Evolutionary conservation across 2,888 invertebrate genomes (phyloP).

Genomic region (Selenia dentaria): DNA sequence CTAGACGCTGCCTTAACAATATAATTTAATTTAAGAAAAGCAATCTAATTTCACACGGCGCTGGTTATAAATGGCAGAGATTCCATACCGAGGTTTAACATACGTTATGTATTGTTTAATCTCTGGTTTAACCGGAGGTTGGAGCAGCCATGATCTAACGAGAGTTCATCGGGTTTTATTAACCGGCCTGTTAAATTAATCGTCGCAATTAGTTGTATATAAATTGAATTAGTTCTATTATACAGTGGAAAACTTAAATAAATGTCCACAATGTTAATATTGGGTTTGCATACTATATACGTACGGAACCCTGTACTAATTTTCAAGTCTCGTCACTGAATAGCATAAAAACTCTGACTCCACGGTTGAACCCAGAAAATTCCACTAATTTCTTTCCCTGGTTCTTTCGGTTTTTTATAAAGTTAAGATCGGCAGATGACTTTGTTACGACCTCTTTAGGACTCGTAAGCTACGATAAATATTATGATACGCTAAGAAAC

Average conservation of each 20-base stretch:
- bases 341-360: too few species aligned
- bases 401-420: constrained; percentile 8
- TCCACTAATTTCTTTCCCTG: constrained; percentile 14
- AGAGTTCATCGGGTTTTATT: constrained; percentile 24
- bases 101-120: neutral
- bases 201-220: too few species aligned
- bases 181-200: constrained; percentile 38
- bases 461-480: neutral
- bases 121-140: too few species aligned
- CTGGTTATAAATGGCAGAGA: constrained; percentile 58
- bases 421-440: constrained; percentile 38
- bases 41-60: constrained; percentile 65
- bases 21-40: too few species aligned
- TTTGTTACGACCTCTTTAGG: constrained; percentile 21
- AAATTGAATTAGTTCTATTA: too few species aligned
- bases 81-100: constrained; percentile 39
- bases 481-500: too few species aligned
- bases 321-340: too few species aligned
- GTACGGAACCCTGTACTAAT: too few species aligned
- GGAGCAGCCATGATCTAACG: neutral
- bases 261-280: too few species aligned
- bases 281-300: too few species aligned
- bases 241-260: too few species aligned
- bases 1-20: too few species aligned
- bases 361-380: constrained; percentile 12